Base-by-base conservation (phyloP, 2,888 invertebrate genomes). In the Euphydryas editha region DNA sequence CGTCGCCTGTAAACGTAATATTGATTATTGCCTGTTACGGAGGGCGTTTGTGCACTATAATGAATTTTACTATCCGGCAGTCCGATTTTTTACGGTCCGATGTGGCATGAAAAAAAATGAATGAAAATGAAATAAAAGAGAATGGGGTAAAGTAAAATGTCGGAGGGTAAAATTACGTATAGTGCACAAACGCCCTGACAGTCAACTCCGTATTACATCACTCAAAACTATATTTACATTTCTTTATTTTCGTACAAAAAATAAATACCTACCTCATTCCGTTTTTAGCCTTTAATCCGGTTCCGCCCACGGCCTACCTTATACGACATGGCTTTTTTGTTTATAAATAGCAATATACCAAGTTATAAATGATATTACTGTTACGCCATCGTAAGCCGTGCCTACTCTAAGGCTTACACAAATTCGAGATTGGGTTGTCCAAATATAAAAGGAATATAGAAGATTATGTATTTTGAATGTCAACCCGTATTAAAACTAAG, bases 261-360 rank as follows among this genome's bases (percentile, higher is more conserved):
- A 36, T 51, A 47, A 68, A 57, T 47, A 7, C 3, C 18, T 56
- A 30, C 42, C n/a, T 62, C 24, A 54, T 64, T 59, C 44, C 59
- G 44, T 60, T 66, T 66, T 51, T 15, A 58, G 72, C 61, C 65
- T 68, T 70, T 70, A 67, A 68, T 67, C 66, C 39, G 46, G 73
- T 74, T 65, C 71, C 75, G 72, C 77, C 80, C 72, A 79, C 81
- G 78, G 77, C 76, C 75, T 84, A 80, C 82, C 81, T 84, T 85
- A 83, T 80, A 80, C 80, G 81, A 80, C 78, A 83, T 81, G 80
- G 80, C 78, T 78, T 80, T 73, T 73, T 70, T 76, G 30, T 76
- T 83, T 90, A 88, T 86, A 88, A 87, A 89, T 90, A 90, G 85
- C 75, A 79, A 83, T 75, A 79, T 83, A 81, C 4, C 85, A 85